These are phyloP conservation scores for Drosophila mauritiana DNA, from an alignment of 1,140 invertebrate genomes.

Conservation along the genomic window DNA sequence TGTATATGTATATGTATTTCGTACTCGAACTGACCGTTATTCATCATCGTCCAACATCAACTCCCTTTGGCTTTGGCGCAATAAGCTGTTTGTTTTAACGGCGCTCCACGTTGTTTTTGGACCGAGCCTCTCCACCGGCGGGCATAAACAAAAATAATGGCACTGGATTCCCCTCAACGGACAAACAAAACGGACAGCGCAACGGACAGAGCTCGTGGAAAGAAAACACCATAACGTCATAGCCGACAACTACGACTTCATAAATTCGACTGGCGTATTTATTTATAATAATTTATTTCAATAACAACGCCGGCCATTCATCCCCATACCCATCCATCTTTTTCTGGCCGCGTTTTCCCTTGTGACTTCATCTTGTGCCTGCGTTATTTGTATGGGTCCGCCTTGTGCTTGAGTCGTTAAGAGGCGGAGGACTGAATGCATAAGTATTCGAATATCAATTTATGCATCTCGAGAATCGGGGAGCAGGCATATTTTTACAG, in stretches of 20 bases:
- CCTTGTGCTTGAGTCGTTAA: constrained; percentile 21
- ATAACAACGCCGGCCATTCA: constrained; percentile 72
- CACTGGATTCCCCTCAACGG: constrained; percentile 33
- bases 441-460: constrained; percentile 77
- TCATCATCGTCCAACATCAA: constrained; percentile 17
- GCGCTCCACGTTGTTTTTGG: constrained; percentile 45
- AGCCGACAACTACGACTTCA: constrained; percentile 73
- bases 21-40: constrained; percentile 3
- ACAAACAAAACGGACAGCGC: constrained; percentile 1
- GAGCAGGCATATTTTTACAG: constrained; percentile 63
- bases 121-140: constrained; percentile 38
- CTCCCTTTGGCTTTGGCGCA: constrained; percentile 71
- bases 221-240: constrained; percentile 60
- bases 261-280: constrained; percentile 81
- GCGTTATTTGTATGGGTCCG: constrained; percentile 26
- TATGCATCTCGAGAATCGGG: constrained; percentile 60
- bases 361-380: constrained; percentile 59
- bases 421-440: constrained; percentile 44
- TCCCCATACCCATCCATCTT: constrained; percentile 25
- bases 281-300: constrained; percentile 84
- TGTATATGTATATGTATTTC: not conserved
- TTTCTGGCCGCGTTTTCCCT: constrained; percentile 14
- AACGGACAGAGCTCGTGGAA: constrained; percentile 3
- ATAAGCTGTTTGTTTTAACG: constrained; percentile 84
- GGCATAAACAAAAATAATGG: constrained; percentile 79